Percentiles rank a stretch among this genome's conserved stretches.
phyloP scores from a whole-genome alignment of 2,113 vertebrate species.

The Trematocara variabile region DNA sequence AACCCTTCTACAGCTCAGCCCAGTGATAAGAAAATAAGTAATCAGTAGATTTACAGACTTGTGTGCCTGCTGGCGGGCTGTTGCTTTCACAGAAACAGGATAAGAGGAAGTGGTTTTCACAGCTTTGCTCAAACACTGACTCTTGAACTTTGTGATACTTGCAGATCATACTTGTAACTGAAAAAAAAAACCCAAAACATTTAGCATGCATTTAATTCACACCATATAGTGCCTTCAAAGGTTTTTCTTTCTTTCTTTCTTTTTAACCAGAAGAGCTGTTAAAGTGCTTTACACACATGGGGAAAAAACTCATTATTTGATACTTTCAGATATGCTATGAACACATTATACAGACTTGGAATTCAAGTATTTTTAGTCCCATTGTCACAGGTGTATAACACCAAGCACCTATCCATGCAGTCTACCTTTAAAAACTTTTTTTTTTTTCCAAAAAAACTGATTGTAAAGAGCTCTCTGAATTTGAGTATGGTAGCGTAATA shows the following conservation, averaged over 20 bases:
- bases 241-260: neutral
- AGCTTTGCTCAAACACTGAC: neutral
- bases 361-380: neutral
- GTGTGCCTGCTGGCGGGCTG: neutral
- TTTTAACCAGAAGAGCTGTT: neutral
- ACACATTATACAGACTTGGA: neutral
- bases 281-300: neutral
- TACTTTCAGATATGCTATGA: neutral
- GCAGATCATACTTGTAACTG: neutral
- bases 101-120: conserved; percentile 47
- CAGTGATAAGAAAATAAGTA: neutral
- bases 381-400: neutral
- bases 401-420: neutral
- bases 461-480: neutral
- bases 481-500: neutral
- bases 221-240: neutral
- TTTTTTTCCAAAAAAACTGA: neutral
- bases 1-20: neutral
- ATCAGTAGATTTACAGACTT: neutral
- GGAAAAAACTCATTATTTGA: neutral
- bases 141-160: neutral
- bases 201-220: neutral
- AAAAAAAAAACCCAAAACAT: neutral
- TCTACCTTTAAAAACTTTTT: neutral
- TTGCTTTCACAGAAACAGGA: neutral